These are phyloP conservation scores for Meteorus colon DNA, from an alignment of 2,888 invertebrate species.

Conservation along the genomic window DNA sequence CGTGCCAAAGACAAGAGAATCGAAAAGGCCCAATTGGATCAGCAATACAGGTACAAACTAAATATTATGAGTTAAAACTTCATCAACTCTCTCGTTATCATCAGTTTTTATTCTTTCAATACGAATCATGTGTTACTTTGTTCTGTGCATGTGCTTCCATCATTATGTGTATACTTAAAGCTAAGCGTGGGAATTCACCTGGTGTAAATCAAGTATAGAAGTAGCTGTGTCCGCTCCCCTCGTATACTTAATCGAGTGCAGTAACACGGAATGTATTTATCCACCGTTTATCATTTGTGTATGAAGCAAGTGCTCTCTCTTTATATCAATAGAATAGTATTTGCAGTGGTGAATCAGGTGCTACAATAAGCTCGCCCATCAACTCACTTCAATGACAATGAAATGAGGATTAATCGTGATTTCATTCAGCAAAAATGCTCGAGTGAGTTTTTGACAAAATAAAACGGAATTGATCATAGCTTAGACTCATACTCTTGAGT, in stretches of 20 bases:
- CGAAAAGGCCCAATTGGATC: constrained; percentile 95
- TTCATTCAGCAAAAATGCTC: neutral
- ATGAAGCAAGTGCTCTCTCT: constrained; percentile 47
- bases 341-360: constrained; percentile 30
- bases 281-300: constrained; percentile 57
- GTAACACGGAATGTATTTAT: constrained; percentile 57
- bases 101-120: neutral
- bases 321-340: constrained; percentile 35
- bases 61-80: neutral
- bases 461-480: constrained; percentile 42
- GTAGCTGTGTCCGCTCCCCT: constrained; percentile 23
- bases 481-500: constrained; percentile 61
- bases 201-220: constrained; percentile 39
- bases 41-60: constrained; percentile 86
- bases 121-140: neutral
- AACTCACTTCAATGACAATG: constrained; percentile 1
- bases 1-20: constrained; percentile 97
- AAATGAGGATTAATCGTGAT: neutral
- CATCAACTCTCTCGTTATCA: neutral
- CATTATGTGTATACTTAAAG: constrained; percentile 20
- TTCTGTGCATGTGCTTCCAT: neutral
- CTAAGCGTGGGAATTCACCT: constrained; percentile 35
- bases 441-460: neutral
- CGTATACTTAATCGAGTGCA: constrained; percentile 38
- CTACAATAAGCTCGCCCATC: neutral